Evolutionary conservation across 1,140 invertebrate species (phyloP), one percentile per base, ranked within the genome.

Genomic region (Lordiphosa collinella): DNA sequence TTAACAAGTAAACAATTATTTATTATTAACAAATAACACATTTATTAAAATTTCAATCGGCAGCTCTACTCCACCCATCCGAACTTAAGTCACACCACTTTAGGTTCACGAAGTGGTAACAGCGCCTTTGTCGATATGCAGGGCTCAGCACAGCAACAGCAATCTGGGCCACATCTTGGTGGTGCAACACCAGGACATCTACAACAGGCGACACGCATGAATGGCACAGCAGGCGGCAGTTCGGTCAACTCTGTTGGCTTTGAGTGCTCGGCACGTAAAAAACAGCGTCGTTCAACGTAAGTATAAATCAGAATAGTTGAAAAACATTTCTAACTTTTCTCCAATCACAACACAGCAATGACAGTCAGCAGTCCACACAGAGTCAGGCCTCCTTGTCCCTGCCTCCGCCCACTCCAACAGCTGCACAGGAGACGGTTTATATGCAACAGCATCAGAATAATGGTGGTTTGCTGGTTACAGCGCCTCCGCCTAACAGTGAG

Each of bases 191-290:
- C 67, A 13, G 22, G 40, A 8, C 69, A 70, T 36, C 14, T 71
- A 32, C 72, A 66, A 14, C 49, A 71, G 25, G 53, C 54, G 4
- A 52, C 70, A 11, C 67, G 84, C 2, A 57, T 87, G 46, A 88
- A 86, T 49, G 87, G 87, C 9, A 84, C 69, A 1, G 46, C 56
- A 8, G 54, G 49, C 5, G 50, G 54, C 34, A 57, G 44, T 44
- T 44, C 22, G 10, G 43, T 44, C 9, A 65, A 37, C 10, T 48
- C 61, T 0, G 44, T 43, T 41, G 41, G 50, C 46, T 64, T 72
- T 18, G 86, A 88, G 48, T 60, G 61, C 13, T 48, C 84, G 10
- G 90, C 90, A 0, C 73, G 91, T 3, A 92, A 92, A 65, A 92
- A 92, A 46, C 90, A 91, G 1, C 87, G 91, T 31, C 60, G 87